Conservation (phyloP, 2,797 vertebrate species). For the Coregonus sp. region DNA sequence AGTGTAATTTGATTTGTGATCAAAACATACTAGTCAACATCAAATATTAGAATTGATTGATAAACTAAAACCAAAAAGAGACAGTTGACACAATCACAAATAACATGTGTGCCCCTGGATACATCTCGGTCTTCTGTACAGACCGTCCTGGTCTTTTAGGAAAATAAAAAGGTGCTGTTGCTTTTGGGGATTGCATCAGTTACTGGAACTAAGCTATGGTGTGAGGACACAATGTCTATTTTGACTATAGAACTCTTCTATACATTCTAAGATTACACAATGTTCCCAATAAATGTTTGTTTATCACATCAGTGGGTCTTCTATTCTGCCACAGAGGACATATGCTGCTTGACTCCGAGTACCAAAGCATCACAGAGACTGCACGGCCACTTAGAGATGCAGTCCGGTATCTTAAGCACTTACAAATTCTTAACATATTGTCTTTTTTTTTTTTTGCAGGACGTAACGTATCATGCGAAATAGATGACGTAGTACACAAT, state of each 20-base stretch:
- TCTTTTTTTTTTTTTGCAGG: too few species aligned
- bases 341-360: constrained; percentile 50
- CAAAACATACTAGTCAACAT: constrained; percentile 78
- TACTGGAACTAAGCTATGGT: constrained; percentile 47
- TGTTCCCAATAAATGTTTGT: constrained; percentile 52
- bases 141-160: constrained; percentile 47
- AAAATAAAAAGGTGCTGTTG: constrained; percentile 37
- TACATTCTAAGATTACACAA: constrained; percentile 55
- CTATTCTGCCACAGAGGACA: constrained; percentile 28
- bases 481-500: too few species aligned
- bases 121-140: constrained; percentile 46
- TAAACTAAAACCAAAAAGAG: constrained; percentile 78
- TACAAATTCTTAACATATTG: too few species aligned
- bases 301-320: constrained; percentile 38
- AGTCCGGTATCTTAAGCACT: not conserved
- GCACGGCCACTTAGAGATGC: constrained; percentile 23
- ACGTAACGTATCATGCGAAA: too few species aligned
- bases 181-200: constrained; percentile 62
- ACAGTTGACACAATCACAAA: constrained; percentile 76
- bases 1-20: constrained; percentile 76
- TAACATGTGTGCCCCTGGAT: constrained; percentile 63
- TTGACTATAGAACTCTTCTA: constrained; percentile 40
- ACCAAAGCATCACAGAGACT: constrained; percentile 46
- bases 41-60: constrained; percentile 77
- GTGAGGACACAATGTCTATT: constrained; percentile 27